These are phyloP conservation scores for Calyptomena viridis DNA, from an alignment of 2,113 vertebrate genomes.

Conservation along the genomic window DNA sequence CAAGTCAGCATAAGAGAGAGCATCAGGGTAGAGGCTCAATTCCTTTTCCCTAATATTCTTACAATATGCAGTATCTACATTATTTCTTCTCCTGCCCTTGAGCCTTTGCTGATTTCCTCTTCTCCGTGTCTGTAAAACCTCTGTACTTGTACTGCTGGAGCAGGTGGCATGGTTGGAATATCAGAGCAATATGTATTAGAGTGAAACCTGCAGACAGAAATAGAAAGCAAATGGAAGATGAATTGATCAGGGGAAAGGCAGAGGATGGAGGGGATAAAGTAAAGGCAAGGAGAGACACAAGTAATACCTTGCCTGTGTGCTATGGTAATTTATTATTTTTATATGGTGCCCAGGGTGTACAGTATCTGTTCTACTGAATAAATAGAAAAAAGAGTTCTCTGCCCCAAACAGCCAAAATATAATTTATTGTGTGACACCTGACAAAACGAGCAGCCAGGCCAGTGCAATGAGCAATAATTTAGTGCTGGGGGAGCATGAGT, in stretches of 20 bases:
- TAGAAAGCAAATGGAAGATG: slow-evolving; percentile 50
- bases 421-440: slow-evolving; percentile 22
- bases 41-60: background rate
- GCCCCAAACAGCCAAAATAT: slow-evolving; percentile 28
- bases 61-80: background rate
- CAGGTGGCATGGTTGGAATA: slow-evolving; percentile 8
- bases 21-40: slow-evolving; percentile 67
- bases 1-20: slow-evolving; percentile 5
- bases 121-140: background rate
- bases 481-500: background rate
- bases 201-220: slow-evolving; percentile 34
- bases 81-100: background rate
- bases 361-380: slow-evolving; percentile 23
- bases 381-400: slow-evolving; percentile 1
- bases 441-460: background rate
- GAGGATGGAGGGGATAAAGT: slow-evolving; percentile 6
- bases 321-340: slow-evolving; percentile 22
- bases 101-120: background rate
- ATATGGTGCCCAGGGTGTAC: background rate
- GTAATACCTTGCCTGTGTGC: background rate
- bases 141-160: background rate
- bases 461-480: background rate
- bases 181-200: background rate
- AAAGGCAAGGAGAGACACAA: background rate
- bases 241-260: slow-evolving; percentile 30